Base-by-base conservation (phyloP, 1,140 invertebrate species). In the Aradophagus sp. region DNA sequence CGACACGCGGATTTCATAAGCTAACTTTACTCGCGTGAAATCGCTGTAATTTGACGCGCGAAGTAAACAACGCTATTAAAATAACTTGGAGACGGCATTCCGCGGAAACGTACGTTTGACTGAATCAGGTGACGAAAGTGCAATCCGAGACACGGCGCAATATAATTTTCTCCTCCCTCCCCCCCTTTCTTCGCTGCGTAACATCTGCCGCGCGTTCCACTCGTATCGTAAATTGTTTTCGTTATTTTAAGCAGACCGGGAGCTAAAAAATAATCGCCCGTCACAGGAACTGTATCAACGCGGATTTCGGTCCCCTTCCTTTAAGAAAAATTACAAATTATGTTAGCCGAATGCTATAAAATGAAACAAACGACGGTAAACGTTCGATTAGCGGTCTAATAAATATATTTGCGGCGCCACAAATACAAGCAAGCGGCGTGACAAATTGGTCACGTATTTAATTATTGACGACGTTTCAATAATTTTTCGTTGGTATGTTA, bases 171-270 rank as follows among this genome's bases (percentile, higher is more conserved):
- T 7, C 19, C 63, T 68, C 55, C 63, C 74, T 70, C 79, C 75
- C 74, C 70, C 80, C 77, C 71, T 75, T 68, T 77, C 75, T 77
- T 65, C 56, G n/a, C n/a, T n/a, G n/a, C n/a, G 68, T 45, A 76
- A 79, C 80, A 81, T 84, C 80, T 79, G 72, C 41, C 34, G 42
- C 36, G 42, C 12, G 58, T 32, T 55, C 39, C n/a, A 14, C 26
- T 41, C 55, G 39, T 39, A 62, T 52, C 63, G 50, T 68, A 66
- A 76, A 73, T 76, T 70, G 61, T 69, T 61, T 47, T 59, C 61
- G 58, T 44, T 76, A 76, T 76, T 73, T 76, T 76, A 73, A 73
- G 69, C 50, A 23, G 34, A 8, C 31, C 41, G 14, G 16, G 5
- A 20, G 38, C n/a, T n/a, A n/a, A 58, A 58, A 63, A 71, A 58